These are phyloP conservation scores for Drosophila heteroneura DNA, from an alignment of 2,888 invertebrate species.

Conservation along the genomic window DNA sequence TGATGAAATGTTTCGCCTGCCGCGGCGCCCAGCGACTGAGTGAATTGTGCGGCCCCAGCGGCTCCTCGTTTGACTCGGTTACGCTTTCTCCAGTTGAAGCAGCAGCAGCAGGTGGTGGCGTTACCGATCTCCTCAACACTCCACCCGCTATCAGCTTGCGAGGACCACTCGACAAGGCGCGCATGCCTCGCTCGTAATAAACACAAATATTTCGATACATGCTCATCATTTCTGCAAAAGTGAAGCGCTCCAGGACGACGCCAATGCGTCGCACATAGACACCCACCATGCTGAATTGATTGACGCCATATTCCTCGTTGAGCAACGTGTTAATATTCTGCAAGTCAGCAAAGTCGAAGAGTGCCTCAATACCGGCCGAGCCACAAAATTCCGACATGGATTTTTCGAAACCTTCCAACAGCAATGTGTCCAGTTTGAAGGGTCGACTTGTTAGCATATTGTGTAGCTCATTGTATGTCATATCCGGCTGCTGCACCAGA, in stretches of 20 bases:
- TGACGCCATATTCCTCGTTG: slow-evolving; percentile 86
- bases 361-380: slow-evolving; percentile 87
- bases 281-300: slow-evolving; percentile 87
- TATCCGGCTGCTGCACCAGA: slow-evolving; percentile 92
- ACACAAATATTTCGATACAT: slow-evolving; percentile 90
- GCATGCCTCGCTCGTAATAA: slow-evolving; percentile 87
- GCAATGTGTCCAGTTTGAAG: slow-evolving; percentile 80
- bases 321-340: slow-evolving; percentile 88
- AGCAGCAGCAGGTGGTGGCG: slow-evolving; percentile 30
- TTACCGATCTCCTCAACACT: slow-evolving; percentile 52
- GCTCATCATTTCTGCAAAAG: slow-evolving; percentile 92
- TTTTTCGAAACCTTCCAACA: slow-evolving; percentile 87
- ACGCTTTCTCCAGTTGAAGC: background rate
- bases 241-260: slow-evolving; percentile 92
- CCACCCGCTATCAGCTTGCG: slow-evolving; percentile 66
- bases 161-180: slow-evolving; percentile 73
- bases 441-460: slow-evolving; percentile 86
- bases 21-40: slow-evolving; percentile 93
- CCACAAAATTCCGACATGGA: slow-evolving; percentile 86
- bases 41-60: slow-evolving; percentile 74
- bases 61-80: slow-evolving; percentile 1
- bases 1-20: slow-evolving; percentile 95
- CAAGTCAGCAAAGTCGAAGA: slow-evolving; percentile 89
- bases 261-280: slow-evolving; percentile 93
- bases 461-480: slow-evolving; percentile 90